Base-by-base conservation (phyloP, 2,113 vertebrate genomes). In the Eulacestoma nigropectus region DNA sequence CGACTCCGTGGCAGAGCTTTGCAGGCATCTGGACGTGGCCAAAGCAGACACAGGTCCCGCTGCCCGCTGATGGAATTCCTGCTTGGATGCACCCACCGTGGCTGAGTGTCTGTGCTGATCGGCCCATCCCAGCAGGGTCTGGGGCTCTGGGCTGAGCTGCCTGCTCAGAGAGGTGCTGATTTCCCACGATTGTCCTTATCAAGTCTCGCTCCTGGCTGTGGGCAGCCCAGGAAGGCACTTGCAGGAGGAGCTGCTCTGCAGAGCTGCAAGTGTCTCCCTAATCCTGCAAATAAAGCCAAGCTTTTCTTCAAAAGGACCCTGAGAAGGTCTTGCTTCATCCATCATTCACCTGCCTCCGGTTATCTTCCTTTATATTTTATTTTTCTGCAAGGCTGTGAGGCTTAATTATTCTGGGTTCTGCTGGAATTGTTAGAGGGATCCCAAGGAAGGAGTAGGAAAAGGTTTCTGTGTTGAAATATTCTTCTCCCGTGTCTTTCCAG, bases 1-100 rank as follows among this genome's bases (percentile, higher is more conserved):
- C 6, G 9, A 2, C 32, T 46, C 13, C n/a, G 47, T 17, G 62
- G n/a, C 70, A 27, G 49, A 60, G 14, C 63, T 67, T 33, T 50
- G 30, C 39, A 50, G 23, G 5, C 52, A n/a, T 17, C 49, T 47
- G 55, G 70, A 37, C 0, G 1, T 21, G 52, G 50, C 42, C 70
- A 23, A 22, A 62, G 59, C 44, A 46, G 60, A 4, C 1, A 0
- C 16, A 56, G 57, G 25, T 49, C 19, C 39, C 1, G 6, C 8
- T 78, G 37, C 11, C 29, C n/a, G 5, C 1, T 5, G 78, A 20
- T 11, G 56, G 55, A 64, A 56, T 2, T 3, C 47, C 77, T 63
- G 60, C 9, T 10, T 32, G 55, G 69, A 11, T 35, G 3, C 4
- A 27, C 37, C 20, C 2, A 1, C 33, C 22, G 3, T 1, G n/a